Conservation (phyloP, 2,797 vertebrate genomes). For the Acrossocheilus wenchowensis region DNA sequence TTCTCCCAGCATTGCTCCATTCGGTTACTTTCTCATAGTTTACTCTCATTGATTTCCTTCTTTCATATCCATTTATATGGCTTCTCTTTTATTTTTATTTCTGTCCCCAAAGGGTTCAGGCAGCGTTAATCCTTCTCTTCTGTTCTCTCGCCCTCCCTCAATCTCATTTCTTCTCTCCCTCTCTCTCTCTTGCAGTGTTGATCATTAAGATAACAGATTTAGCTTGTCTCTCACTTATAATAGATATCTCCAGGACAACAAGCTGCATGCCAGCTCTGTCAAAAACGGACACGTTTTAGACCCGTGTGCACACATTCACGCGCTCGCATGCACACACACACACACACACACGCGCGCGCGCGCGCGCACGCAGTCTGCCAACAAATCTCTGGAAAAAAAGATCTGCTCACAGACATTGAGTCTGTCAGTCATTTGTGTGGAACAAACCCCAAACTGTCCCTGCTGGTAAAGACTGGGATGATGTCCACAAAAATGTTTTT, state of each 20-base stretch:
- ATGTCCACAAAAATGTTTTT: constrained; percentile 35
- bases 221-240: constrained; percentile 63
- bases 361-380: constrained; percentile 5
- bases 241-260: constrained; percentile 64
- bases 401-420: constrained; percentile 13
- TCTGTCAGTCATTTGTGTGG: constrained; percentile 40
- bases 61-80: constrained; percentile 5
- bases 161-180: constrained; percentile 7
- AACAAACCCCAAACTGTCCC: not conserved
- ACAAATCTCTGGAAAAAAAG: constrained; percentile 8
- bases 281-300: constrained; percentile 41
- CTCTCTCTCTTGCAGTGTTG: constrained; percentile 17
- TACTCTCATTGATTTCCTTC: constrained; percentile 12
- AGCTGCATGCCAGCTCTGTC: constrained; percentile 63
- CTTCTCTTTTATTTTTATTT: constrained; percentile 29
- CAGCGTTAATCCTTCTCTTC: constrained; percentile 28
- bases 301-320: not conserved
- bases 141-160: constrained; percentile 4
- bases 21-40: constrained; percentile 24
- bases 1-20: not conserved
- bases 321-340: not conserved
- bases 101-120: constrained; percentile 32
- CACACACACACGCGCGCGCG: not conserved
- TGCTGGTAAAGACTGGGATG: constrained; percentile 36
- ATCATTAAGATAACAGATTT: constrained; percentile 68